Evolutionary conservation across 2,888 invertebrate genomes (phyloP), one percentile per base, ranked within the genome.

Genomic region (Fragum sueziense): DNA sequence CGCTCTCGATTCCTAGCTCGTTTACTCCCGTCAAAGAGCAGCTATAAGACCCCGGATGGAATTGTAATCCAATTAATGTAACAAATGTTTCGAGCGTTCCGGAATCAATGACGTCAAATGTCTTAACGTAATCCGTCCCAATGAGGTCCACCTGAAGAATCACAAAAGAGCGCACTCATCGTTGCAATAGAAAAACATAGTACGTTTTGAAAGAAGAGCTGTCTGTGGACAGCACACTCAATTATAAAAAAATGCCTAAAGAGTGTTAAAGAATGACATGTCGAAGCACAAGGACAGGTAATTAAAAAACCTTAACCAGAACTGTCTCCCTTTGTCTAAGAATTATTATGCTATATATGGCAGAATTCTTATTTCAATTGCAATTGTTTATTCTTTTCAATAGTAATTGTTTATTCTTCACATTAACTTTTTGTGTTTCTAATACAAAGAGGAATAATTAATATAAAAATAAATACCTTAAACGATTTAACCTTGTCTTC

Each of bases 11-110:
- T 7, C 54, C 62, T 6, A 67, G 6, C 25, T 51, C 25, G 25
- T 73, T 62, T 29, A 67, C n/a, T 9, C 34, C 73, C 25, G 25
- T 52, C 34, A 73, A 41, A 20, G 17, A 7, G 20, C 65, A 65
- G 34, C 65, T 65, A 25, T 65, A 65, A 20, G 29, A 1, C 2
- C 65, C 65, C 2, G 34, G 65, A 6, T 65, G 33, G 7, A 65
- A 7, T 9, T 20, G n/a, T 2, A 65, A 11, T n/a, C 22, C 27
- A 37, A 3, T 51, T 4, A 68, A 20, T 4, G 25, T n/a, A 9
- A 65, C 11, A 22, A 65, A 65, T 14, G 34, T 65, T 7, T 3
- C 14, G 20, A 25, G n/a, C 11, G 41, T 9, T 20, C 34, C 65
- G 2, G 22, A 37, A 22, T 34, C 65, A n/a, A 6, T 9, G 11